These are phyloP conservation scores for Saturnia japonica DNA, from an alignment of 2,888 invertebrate genomes.

Conservation along the genomic window DNA sequence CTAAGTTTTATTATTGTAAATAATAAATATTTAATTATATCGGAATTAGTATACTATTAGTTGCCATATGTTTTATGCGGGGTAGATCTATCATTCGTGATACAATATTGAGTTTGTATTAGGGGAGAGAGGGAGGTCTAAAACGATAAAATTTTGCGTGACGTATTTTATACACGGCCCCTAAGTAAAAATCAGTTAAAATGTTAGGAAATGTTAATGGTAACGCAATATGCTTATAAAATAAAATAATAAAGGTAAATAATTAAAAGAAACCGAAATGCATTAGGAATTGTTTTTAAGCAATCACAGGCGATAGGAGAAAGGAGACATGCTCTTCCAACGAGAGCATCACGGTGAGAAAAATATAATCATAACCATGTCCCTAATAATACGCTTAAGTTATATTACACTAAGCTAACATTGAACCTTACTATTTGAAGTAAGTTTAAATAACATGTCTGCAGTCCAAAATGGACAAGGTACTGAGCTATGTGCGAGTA, in stretches of 20 bases:
- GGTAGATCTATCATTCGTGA: too few relatives aligned
- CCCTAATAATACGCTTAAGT: conserved; percentile 76
- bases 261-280: conserved; percentile 61
- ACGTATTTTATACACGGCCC: too few relatives aligned
- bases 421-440: conserved; percentile 71
- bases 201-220: conserved; percentile 38
- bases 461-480: conserved; percentile 66
- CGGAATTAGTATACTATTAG: too few relatives aligned
- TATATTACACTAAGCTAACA: conserved; percentile 78
- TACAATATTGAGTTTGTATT: too few relatives aligned
- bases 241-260: conserved; percentile 40
- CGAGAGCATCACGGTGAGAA: conserved; percentile 56
- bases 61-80: too few relatives aligned
- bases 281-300: conserved; percentile 71
- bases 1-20: too few relatives aligned
- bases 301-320: conserved; percentile 69
- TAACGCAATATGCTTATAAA: conserved; percentile 45
- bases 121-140: too few relatives aligned
- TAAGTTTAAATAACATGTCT: conserved; percentile 63
- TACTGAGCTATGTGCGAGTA: conserved; percentile 76
- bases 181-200: conserved; percentile 16
- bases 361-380: conserved; percentile 64
- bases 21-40: too few relatives aligned
- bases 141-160: too few relatives aligned
- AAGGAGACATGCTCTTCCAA: conserved; percentile 53